Conservation (phyloP, 2,113 vertebrate genomes). For the Regulus satrapa region DNA sequence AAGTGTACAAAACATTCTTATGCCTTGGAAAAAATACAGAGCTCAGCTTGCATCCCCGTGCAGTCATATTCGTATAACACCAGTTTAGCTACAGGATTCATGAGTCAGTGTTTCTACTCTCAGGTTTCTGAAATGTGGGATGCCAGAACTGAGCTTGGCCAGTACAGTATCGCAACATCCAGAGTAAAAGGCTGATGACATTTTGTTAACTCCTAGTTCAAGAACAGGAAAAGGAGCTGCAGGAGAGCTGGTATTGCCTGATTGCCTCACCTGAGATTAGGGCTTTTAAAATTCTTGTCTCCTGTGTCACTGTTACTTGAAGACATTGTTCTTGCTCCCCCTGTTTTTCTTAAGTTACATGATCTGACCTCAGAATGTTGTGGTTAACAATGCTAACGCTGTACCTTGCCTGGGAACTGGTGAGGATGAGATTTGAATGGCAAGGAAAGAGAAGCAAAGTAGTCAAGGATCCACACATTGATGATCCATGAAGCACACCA, state of each 20-base stretch:
- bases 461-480: neutral
- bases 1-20: neutral
- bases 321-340: neutral
- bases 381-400: neutral
- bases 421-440: neutral
- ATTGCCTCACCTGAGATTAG: neutral
- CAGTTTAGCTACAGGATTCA: neutral
- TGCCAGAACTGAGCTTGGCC: neutral
- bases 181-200: neutral
- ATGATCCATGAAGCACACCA: neutral
- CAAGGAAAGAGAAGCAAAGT: neutral
- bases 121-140: constrained; percentile 30
- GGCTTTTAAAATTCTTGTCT: neutral
- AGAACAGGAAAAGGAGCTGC: neutral
- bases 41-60: neutral
- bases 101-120: constrained; percentile 50
- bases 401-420: neutral
- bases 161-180: neutral
- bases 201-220: neutral
- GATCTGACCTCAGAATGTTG: neutral
- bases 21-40: neutral
- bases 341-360: neutral
- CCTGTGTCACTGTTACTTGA: neutral
- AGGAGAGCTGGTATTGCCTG: neutral
- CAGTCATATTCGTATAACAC: neutral